Conservation (phyloP, 1,140 invertebrate genomes). For the Drosophila watanabei region DNA sequence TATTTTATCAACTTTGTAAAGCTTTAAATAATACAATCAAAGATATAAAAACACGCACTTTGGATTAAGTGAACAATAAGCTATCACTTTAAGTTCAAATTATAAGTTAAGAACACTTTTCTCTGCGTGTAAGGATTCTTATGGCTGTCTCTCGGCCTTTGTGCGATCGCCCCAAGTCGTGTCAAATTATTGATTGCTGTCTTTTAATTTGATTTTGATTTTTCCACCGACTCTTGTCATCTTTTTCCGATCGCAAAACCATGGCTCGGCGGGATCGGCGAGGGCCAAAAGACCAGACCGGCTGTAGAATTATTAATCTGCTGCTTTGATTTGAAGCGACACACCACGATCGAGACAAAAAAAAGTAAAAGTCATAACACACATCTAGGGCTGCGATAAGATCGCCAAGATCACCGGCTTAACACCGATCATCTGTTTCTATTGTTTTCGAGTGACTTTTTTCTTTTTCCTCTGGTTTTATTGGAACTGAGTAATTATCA, state of each 20-base stretch:
- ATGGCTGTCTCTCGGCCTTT: conserved; percentile 33
- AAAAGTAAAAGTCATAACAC: conserved; percentile 84
- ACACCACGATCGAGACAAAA: conserved; percentile 64
- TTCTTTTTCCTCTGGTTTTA: conserved; percentile 43
- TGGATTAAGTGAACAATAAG: no score
- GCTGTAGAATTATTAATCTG: conserved; percentile 52
- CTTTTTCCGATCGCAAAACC: conserved; percentile 65
- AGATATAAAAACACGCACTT: no score
- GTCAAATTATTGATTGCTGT: conserved; percentile 79
- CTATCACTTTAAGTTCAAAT: neutral
- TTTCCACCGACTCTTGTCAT: conserved; percentile 59
- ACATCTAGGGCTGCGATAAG: conserved; percentile 55
- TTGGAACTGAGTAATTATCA: conserved; percentile 68
- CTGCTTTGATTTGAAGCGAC: conserved; percentile 77
- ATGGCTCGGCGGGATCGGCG: conserved; percentile 5
- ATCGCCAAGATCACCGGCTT: conserved; percentile 52
- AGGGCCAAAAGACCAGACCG: conserved; percentile 9
- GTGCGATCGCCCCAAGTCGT: conserved; percentile 56
- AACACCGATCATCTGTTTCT: conserved; percentile 58
- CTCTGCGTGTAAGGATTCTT: conserved; percentile 19
- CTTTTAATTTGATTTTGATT: conserved; percentile 81
- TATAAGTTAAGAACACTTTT: neutral
- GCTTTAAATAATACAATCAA: no score
- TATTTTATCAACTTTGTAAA: no score
- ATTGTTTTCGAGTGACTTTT: conserved; percentile 68